Conservation (phyloP, 2,888 invertebrate species). For the Ophonus ardosiacus region DNA sequence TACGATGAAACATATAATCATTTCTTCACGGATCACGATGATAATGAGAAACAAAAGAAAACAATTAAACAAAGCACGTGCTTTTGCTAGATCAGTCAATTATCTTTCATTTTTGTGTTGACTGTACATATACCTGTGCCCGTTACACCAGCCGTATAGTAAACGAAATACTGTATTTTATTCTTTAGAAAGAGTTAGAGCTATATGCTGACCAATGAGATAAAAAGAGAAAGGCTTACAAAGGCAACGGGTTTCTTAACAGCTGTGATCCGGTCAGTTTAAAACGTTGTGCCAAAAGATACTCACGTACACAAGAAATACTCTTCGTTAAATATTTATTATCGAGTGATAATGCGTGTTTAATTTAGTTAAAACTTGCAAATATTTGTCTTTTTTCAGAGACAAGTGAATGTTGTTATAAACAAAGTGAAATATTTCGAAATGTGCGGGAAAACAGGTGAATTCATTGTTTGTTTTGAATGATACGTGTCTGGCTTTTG, state of each 20-base stretch:
- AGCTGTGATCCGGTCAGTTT: constrained; percentile 56
- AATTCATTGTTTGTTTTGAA: constrained; percentile 56
- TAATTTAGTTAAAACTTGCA: background rate
- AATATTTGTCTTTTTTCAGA: background rate
- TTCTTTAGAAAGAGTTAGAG: background rate
- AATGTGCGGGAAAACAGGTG: constrained; percentile 47
- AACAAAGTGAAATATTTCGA: constrained; percentile 21
- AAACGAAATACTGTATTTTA: background rate
- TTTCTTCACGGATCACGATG: constrained; percentile 20
- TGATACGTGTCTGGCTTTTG: constrained; percentile 55
- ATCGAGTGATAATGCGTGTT: constrained; percentile 13
- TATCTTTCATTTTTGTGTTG: constrained; percentile 63
- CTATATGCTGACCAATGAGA: background rate
- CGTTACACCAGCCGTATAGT: constrained; percentile 65
- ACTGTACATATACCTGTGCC: constrained; percentile 68
- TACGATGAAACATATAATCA: constrained; percentile 41
- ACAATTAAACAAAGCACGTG: constrained; percentile 60
- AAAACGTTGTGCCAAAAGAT: constrained; percentile 59
- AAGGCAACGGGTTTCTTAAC: constrained; percentile 25
- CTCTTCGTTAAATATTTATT: constrained; percentile 40
- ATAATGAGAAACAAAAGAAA: constrained; percentile 49
- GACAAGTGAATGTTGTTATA: background rate
- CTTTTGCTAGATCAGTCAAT: constrained; percentile 35
- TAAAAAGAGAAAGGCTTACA: constrained; percentile 5
- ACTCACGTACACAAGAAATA: constrained; percentile 26